Evolutionary conservation across 2,888 invertebrate species (phyloP).

Genomic region (Synergus japonicus): DNA sequence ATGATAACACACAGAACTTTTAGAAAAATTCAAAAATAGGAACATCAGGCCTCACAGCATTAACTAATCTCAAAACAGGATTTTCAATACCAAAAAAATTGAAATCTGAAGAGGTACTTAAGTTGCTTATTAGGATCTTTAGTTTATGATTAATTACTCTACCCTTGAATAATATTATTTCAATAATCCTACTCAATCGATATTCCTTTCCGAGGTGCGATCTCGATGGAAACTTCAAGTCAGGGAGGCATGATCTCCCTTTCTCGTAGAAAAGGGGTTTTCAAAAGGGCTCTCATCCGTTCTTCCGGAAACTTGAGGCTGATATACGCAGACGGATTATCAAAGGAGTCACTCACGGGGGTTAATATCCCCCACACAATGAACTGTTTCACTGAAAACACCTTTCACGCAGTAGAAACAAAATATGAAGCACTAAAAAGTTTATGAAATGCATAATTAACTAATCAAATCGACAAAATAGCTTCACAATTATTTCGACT

Average conservation of each 20-base stretch:
- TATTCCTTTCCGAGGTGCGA: constrained; percentile 32
- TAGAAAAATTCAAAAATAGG: too few species aligned
- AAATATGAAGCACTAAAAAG: neutral
- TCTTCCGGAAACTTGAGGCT: constrained; percentile 48
- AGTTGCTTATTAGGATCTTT: neutral
- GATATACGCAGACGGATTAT: constrained; percentile 40
- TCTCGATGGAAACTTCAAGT: constrained; percentile 29
- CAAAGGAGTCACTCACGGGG: constrained; percentile 42
- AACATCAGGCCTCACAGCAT: too few species aligned
- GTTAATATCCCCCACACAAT: constrained; percentile 37
- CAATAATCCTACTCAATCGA: constrained; percentile 23
- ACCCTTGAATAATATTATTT: neutral
- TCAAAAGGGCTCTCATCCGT: constrained; percentile 43
- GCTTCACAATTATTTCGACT: neutral
- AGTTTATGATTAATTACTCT: neutral
- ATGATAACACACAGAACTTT: too few species aligned
- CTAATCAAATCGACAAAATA: neutral
- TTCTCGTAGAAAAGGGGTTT: constrained; percentile 21
- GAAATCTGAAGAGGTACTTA: neutral
- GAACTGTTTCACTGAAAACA: constrained; percentile 25
- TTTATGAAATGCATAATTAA: neutral
- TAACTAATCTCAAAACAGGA: too few species aligned
- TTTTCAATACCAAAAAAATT: too few species aligned
- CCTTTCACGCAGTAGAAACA: neutral
- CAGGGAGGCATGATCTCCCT: constrained; percentile 21